These are phyloP conservation scores for Tonatia bakeri DNA, from an alignment of 2,113 vertebrate species.

Conservation along the genomic window DNA sequence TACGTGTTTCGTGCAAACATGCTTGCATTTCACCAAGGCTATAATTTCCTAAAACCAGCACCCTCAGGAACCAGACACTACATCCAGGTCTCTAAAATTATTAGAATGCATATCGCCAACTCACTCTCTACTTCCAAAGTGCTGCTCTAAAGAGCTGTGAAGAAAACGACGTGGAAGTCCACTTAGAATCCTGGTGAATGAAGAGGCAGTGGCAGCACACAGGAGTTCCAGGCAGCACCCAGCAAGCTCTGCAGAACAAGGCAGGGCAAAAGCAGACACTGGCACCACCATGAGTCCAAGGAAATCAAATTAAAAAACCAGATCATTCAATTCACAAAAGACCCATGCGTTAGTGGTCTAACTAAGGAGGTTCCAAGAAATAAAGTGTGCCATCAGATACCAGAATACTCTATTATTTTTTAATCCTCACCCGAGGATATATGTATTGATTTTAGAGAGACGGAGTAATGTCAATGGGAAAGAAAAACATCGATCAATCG, in stretches of 20 bases:
- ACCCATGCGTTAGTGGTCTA: not conserved
- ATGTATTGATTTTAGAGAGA: too few species aligned
- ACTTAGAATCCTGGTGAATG: slow-evolving; percentile 1
- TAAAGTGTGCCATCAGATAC: not conserved
- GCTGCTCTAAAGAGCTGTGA: not conserved
- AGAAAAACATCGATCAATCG: too few species aligned
- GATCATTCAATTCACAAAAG: not conserved
- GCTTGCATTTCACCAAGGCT: slow-evolving; percentile 6
- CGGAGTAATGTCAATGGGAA: too few species aligned
- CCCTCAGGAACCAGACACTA: not conserved
- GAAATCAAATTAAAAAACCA: not conserved
- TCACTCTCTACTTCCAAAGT: slow-evolving; percentile 20
- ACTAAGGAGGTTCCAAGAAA: not conserved
- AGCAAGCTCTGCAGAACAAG: not conserved
- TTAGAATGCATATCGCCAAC: not conserved
- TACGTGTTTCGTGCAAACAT: not conserved
- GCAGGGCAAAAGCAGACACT: not conserved
- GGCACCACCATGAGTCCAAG: not conserved
- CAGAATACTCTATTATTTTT: too few species aligned
- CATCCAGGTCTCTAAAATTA: not conserved
- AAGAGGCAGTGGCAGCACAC: not conserved
- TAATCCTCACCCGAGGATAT: too few species aligned
- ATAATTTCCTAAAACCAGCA: slow-evolving; percentile 35
- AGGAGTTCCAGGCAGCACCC: not conserved
- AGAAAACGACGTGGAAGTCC: not conserved